Evolutionary conservation across 2,797 vertebrate species (phyloP).

Genomic region (Lacerta agilis): DNA sequence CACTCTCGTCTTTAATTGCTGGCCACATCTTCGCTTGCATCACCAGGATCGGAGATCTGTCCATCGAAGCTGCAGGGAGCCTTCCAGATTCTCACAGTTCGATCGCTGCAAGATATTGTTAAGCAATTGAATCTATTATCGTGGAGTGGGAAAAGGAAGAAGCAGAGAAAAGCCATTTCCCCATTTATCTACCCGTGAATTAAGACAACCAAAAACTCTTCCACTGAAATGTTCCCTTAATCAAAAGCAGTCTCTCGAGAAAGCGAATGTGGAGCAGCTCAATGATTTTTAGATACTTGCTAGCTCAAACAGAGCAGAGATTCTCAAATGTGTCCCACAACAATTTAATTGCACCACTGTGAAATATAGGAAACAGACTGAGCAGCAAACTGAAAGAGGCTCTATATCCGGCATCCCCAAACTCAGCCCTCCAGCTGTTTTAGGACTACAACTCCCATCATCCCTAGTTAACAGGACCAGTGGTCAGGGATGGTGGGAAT

Average conservation of each 20-base stretch:
- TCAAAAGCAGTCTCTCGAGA: not conserved
- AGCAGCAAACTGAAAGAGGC: not conserved
- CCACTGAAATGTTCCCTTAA: not conserved
- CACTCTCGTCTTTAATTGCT: conserved; percentile 70
- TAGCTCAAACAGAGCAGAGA: not conserved
- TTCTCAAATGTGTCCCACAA: not conserved
- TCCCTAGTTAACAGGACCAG: too few relatives aligned
- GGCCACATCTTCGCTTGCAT: conserved; percentile 79
- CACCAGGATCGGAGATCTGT: conserved; percentile 78
- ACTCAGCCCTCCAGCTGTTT: too few relatives aligned
- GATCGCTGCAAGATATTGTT: conserved; percentile 82
- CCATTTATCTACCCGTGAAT: not conserved
- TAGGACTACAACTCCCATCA: too few relatives aligned
- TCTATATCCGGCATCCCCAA: too few relatives aligned
- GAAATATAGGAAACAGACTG: not conserved
- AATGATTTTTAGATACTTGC: not conserved
- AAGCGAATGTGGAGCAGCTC: too few relatives aligned
- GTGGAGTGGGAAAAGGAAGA: not conserved
- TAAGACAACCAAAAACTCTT: not conserved
- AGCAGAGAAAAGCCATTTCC: not conserved
- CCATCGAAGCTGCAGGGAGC: conserved; percentile 85
- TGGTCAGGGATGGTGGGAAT: too few relatives aligned
- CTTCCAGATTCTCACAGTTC: conserved; percentile 96
- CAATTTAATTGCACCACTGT: not conserved
- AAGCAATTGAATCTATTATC: conserved; percentile 15